Conservation (phyloP, 1,140 invertebrate genomes). For the Drosophila arawakana region DNA sequence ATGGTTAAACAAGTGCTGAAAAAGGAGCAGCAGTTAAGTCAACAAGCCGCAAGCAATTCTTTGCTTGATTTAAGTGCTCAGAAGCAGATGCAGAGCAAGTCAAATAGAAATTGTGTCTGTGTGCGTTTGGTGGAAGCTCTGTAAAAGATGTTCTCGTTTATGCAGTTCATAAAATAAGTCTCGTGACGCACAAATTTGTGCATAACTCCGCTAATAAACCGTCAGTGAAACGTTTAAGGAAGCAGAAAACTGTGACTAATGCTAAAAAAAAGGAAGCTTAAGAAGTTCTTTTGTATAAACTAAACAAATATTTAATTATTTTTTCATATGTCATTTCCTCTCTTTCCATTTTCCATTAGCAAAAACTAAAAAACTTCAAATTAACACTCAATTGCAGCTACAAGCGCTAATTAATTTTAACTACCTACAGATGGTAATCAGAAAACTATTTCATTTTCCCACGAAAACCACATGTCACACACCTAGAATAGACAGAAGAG, state of each 20-base stretch:
- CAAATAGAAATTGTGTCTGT: conserved; percentile 6
- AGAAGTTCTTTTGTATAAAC: too few relatives aligned
- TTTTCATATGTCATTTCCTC: too few relatives aligned
- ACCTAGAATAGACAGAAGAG: conserved; percentile 5
- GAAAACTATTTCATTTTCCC: not conserved
- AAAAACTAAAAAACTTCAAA: not conserved
- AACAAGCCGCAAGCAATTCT: conserved; percentile 39
- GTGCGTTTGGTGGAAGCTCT: not conserved
- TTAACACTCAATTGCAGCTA: conserved; percentile 20
- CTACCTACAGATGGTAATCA: conserved; percentile 21
- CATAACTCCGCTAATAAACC: too few relatives aligned
- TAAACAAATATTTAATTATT: too few relatives aligned
- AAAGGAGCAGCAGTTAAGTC: conserved; percentile 25
- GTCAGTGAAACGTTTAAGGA: too few relatives aligned
- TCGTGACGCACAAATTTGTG: too few relatives aligned
- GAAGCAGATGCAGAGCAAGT: conserved; percentile 6
- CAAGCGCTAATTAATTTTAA: conserved; percentile 45
- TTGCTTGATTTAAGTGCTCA: conserved; percentile 32
- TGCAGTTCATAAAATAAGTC: not conserved
- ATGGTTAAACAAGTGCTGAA: conserved; percentile 29
- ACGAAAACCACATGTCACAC: not conserved
- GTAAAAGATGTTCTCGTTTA: conserved; percentile 8
- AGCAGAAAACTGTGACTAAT: too few relatives aligned
- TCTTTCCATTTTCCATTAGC: not conserved
- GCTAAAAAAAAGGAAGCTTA: too few relatives aligned